phyloP scores from a whole-genome alignment of 2,797 vertebrate genomes.

The Esox masquinongy region DNA sequence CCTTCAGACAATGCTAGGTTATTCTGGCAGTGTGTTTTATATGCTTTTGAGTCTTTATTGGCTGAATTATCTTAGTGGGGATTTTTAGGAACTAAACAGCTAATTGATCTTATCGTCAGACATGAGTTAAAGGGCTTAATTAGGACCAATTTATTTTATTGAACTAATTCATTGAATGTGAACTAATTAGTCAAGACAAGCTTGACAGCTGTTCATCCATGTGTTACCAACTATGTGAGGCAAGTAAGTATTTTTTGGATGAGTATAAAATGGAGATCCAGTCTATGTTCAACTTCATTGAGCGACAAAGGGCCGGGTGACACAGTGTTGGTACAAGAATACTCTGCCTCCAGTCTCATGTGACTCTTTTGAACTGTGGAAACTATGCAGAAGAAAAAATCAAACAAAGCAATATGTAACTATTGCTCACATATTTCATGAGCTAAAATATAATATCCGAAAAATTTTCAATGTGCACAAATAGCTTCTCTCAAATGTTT shows the following conservation, averaged over 20 bases:
- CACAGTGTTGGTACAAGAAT: too few relatives aligned
- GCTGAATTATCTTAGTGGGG: conserved; percentile 47
- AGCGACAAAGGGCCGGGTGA: too few relatives aligned
- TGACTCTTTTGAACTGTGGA: too few relatives aligned
- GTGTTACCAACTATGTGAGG: neutral
- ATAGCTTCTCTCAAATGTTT: too few relatives aligned
- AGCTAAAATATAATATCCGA: too few relatives aligned
- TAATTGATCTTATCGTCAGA: conserved; percentile 19
- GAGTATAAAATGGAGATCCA: neutral
- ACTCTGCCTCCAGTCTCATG: too few relatives aligned
- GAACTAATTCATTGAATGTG: neutral
- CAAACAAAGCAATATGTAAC: too few relatives aligned
- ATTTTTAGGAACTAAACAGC: conserved; percentile 64
- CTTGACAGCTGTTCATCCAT: neutral
- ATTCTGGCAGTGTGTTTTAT: conserved; percentile 60
- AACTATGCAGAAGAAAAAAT: too few relatives aligned
- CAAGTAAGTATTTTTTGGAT: neutral
- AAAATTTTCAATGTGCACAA: too few relatives aligned
- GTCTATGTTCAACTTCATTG: neutral
- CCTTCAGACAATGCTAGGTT: neutral
- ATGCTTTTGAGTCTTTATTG: conserved; percentile 45
- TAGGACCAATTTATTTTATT: neutral
- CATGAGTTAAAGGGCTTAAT: conserved; percentile 17
- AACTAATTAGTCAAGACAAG: neutral
- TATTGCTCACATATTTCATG: too few relatives aligned